Conservation (phyloP, 64 coral and sea anemone species). For the Actinia tenebrosa region DNA sequence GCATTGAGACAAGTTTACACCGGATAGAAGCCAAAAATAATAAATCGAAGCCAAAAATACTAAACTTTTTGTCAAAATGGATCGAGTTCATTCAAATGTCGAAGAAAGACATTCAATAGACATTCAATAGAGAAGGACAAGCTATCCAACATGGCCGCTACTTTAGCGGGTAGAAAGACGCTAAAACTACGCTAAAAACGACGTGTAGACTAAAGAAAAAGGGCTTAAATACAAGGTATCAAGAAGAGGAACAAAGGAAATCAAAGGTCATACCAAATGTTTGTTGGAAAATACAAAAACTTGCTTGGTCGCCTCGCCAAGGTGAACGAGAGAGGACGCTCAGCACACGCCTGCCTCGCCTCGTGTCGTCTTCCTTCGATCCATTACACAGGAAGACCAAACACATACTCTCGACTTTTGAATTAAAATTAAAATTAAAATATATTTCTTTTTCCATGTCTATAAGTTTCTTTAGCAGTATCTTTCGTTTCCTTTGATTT, state of each 20-base stretch:
- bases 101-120: not conserved
- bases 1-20: too few species aligned
- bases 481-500: too few species aligned
- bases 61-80: not conserved
- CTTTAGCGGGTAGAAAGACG: not conserved
- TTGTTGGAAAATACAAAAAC: not conserved
- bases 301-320: slow-evolving; percentile 17
- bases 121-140: not conserved
- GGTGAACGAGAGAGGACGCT: slow-evolving; percentile 14
- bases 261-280: not conserved
- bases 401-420: too few species aligned
- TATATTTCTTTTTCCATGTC: too few species aligned
- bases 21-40: not conserved
- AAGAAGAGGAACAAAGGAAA: not conserved
- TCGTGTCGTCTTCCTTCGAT: not conserved
- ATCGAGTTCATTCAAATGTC: not conserved
- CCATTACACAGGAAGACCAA: not conserved
- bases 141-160: not conserved
- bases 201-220: not conserved
- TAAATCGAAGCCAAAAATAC: not conserved
- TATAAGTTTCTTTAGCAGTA: too few species aligned
- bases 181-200: not conserved
- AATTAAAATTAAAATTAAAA: too few species aligned
- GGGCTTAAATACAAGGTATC: not conserved
- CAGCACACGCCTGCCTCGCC: not conserved